Percentiles rank a stretch among this genome's conserved stretches.
Evolutionary conservation across 2,888 invertebrate genomes (phyloP).

Genomic region (Gymnoscelis rufifasciata): DNA sequence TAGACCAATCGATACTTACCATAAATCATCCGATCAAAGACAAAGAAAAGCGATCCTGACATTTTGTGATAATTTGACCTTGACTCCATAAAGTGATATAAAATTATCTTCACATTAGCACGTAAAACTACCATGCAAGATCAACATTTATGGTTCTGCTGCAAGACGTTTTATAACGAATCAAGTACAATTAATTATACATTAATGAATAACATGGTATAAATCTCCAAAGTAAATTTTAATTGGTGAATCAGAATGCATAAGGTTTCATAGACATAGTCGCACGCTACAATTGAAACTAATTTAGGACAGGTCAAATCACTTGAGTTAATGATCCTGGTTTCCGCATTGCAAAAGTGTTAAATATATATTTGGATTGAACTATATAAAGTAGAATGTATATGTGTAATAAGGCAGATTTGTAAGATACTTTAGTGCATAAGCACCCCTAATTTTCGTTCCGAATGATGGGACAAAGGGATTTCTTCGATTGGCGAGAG

Average conservation of each 20-base stretch:
- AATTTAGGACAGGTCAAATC: constrained; percentile 3
- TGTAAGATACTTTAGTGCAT: too few relatives aligned
- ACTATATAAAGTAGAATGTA: too few relatives aligned
- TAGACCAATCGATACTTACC: too few relatives aligned
- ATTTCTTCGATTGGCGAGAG: too few relatives aligned
- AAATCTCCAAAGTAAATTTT: constrained; percentile 60
- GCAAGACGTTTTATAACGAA: constrained; percentile 29
- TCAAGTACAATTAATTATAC: constrained; percentile 42
- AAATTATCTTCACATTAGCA: too few relatives aligned
- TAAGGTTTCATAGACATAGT: not conserved
- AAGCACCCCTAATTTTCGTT: too few relatives aligned
- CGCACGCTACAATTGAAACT: constrained; percentile 6
- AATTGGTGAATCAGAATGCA: constrained; percentile 54
- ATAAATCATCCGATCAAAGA: too few relatives aligned
- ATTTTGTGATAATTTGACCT: too few relatives aligned
- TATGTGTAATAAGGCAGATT: too few relatives aligned
- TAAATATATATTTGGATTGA: not conserved
- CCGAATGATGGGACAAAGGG: too few relatives aligned
- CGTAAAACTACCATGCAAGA: not conserved
- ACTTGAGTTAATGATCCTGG: constrained; percentile 1
- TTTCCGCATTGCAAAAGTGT: not conserved
- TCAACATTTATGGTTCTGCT: constrained; percentile 33
- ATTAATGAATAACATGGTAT: constrained; percentile 45
- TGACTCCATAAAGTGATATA: too few relatives aligned
- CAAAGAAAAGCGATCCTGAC: too few relatives aligned